Evolutionary conservation across 2,888 invertebrate genomes (phyloP).

Genomic region (Chalcosyrphus nemorum): DNA sequence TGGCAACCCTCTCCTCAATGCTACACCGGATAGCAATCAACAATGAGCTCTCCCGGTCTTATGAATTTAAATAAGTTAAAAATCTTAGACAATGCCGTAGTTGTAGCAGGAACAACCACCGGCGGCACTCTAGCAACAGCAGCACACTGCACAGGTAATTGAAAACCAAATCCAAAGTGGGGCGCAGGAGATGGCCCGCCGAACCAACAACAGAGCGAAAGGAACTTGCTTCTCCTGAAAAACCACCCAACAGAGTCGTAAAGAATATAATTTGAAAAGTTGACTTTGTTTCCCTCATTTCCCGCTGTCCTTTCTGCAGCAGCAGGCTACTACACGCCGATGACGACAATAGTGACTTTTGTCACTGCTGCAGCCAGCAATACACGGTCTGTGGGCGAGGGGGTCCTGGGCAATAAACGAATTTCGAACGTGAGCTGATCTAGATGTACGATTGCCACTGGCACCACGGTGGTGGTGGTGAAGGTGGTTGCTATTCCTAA

Average conservation of each 20-base stretch:
- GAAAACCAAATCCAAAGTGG: conserved; percentile 55
- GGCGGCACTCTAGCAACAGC: conserved; percentile 37
- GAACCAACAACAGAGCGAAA: no score
- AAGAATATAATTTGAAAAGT: conserved; percentile 73
- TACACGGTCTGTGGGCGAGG: conserved; percentile 6
- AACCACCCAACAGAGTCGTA: conserved; percentile 66
- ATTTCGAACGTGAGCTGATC: conserved; percentile 73
- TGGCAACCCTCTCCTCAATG: not conserved
- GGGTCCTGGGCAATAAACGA: conserved; percentile 69
- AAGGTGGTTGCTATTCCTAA: not conserved
- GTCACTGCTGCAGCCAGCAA: conserved; percentile 47
- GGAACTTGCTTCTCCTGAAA: conserved; percentile 15
- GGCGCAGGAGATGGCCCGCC: conserved; percentile 54
- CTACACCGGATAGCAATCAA: conserved; percentile 62
- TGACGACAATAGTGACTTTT: conserved; percentile 61
- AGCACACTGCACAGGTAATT: conserved; percentile 61
- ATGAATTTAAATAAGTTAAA: conserved; percentile 71
- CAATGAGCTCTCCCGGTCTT: conserved; percentile 55
- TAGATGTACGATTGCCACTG: conserved; percentile 68
- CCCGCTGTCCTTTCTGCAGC: conserved; percentile 46
- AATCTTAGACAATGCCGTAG: conserved; percentile 59
- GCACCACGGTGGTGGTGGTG: conserved; percentile 28
- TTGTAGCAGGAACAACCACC: conserved; percentile 29
- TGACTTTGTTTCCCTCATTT: conserved; percentile 64
- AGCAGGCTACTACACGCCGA: not conserved